Percentiles rank a stretch among this genome's conserved stretches.
phyloP scores from a whole-genome alignment of 2,113 vertebrate genomes.

The Daubentonia madagascariensis region DNA sequence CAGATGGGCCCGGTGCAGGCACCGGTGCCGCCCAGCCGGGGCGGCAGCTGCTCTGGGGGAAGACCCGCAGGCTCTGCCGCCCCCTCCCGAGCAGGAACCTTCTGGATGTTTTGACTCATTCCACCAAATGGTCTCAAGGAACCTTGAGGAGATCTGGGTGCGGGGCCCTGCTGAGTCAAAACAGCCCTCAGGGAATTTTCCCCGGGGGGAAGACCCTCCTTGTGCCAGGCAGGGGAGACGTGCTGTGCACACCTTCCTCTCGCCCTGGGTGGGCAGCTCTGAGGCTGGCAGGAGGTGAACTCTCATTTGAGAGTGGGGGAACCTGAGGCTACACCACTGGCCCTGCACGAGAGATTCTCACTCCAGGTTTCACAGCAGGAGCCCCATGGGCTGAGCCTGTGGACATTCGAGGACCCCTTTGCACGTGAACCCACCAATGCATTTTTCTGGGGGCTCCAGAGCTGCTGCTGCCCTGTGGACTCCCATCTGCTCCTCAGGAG shows the following conservation, averaged over 20 bases:
- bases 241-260: not conserved
- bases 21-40: not conserved
- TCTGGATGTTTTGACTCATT: slow-evolving; percentile 63
- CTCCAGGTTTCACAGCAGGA: not conserved
- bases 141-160: not conserved
- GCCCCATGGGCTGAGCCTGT: not conserved
- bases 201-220: not conserved
- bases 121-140: not conserved
- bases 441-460: not conserved
- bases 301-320: not conserved
- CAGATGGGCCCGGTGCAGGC: slow-evolving; percentile 46
- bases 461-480: not conserved
- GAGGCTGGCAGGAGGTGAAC: not conserved
- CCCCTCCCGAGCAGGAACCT: not conserved
- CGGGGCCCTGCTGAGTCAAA: not conserved
- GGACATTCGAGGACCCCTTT: no score
- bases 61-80: not conserved
- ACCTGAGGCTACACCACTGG: fast-evolving
- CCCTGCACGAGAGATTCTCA: not conserved
- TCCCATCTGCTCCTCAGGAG: not conserved
- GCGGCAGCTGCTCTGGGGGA: slow-evolving; percentile 57
- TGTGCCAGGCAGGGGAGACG: not conserved
- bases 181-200: not conserved
- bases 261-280: not conserved
- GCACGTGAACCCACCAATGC: not conserved